Conservation (phyloP, 92 coral and sea anemone species). For the Porites evermanni region DNA sequence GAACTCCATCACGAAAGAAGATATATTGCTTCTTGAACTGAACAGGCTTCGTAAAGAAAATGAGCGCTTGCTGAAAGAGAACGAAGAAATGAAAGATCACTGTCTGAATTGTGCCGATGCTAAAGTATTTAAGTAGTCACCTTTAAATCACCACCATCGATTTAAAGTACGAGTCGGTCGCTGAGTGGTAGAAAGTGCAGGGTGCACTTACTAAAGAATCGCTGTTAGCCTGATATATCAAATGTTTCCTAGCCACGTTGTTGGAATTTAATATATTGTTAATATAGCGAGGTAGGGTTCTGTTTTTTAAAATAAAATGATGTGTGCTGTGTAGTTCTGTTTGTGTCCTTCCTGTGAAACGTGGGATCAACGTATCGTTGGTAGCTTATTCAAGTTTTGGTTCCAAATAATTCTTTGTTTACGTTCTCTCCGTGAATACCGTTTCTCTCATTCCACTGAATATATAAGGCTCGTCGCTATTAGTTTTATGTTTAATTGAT, state of each 20-base stretch:
- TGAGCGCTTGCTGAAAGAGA: constrained; percentile 71
- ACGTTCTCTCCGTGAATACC: not conserved
- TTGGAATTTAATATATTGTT: constrained; percentile 26
- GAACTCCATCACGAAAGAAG: constrained; percentile 49
- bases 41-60: constrained; percentile 78
- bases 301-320: constrained; percentile 28
- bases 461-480: not conserved
- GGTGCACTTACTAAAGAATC: not conserved
- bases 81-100: constrained; percentile 45
- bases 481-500: constrained; percentile 14
- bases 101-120: not conserved
- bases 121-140: not conserved
- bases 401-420: constrained; percentile 2
- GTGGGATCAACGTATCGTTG: too few relatives aligned
- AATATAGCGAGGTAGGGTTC: constrained; percentile 4
- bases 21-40: constrained; percentile 69
- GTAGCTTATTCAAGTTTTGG: not conserved
- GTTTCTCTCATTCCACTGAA: constrained; percentile 9
- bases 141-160: not conserved
- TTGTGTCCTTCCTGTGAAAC: too few relatives aligned
- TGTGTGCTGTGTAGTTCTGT: not conserved
- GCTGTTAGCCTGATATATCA: not conserved
- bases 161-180: constrained; percentile 16
- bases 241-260: not conserved
- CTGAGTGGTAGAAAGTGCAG: constrained; percentile 15